Evolutionary conservation across 53 echinoderm and acorn worm genomes (phyloP).

Genomic region (Stichopus horrens): DNA sequence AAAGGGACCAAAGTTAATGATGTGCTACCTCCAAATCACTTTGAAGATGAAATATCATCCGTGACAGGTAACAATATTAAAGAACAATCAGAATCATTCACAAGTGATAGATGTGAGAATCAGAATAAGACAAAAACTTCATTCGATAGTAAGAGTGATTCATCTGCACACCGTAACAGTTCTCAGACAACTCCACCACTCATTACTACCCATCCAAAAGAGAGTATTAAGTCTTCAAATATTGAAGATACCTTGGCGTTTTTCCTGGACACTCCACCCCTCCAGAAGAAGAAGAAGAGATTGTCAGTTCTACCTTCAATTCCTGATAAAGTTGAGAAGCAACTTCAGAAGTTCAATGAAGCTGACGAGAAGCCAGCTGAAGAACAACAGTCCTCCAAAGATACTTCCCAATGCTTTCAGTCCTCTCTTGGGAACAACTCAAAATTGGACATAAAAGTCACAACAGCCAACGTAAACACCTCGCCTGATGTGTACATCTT

Average conservation of each 20-base stretch:
- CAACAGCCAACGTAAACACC: not conserved
- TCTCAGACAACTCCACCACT: not conserved
- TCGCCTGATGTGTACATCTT: not conserved
- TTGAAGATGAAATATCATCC: no score
- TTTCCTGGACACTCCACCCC: slow-evolving; percentile 85
- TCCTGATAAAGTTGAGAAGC: not conserved
- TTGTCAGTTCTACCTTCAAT: not conserved
- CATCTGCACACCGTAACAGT: not conserved
- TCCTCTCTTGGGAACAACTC: not conserved
- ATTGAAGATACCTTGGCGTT: slow-evolving; percentile 90
- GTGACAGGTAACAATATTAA: not conserved
- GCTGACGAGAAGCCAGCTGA: not conserved
- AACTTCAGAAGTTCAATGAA: not conserved
- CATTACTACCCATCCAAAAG: slow-evolving; percentile 34
- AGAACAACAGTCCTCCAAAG: not conserved
- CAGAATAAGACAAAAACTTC: not conserved
- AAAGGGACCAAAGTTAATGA: not conserved
- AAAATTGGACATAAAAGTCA: not conserved
- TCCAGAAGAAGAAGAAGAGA: slow-evolving; percentile 33
- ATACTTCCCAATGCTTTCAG: not conserved
- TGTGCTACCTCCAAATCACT: not conserved
- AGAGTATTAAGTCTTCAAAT: slow-evolving; percentile 47
- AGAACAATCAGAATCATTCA: not conserved
- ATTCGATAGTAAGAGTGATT: not conserved
- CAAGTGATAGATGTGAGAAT: not conserved